Conservation (phyloP, 2,888 invertebrate genomes). For the Caenorhabditis wallacei region DNA sequence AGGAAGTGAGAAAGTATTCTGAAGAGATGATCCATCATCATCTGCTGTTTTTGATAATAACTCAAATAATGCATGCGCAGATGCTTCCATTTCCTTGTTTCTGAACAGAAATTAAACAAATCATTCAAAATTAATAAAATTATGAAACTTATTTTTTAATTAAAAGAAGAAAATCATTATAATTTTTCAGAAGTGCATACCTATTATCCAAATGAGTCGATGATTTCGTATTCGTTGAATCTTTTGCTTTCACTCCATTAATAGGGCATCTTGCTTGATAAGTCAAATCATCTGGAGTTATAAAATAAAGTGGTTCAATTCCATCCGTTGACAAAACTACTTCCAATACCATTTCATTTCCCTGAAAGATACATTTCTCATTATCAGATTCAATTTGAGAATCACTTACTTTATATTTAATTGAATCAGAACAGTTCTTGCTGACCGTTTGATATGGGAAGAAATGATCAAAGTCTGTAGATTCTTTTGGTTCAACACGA, state of each 20-base stretch:
- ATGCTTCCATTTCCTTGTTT: conserved; percentile 73
- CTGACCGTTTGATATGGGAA: conserved; percentile 82
- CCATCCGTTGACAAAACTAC: conserved; percentile 83
- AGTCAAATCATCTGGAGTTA: conserved; percentile 83
- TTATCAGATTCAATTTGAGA: not conserved
- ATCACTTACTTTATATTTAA: conserved; percentile 77
- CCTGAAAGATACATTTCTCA: conserved; percentile 68
- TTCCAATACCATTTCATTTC: conserved; percentile 81
- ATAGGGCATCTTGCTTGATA: conserved; percentile 81
- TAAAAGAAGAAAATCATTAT: not conserved
- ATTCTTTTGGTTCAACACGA: conserved; percentile 81
- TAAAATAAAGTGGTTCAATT: conserved; percentile 83
- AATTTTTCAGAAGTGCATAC: not conserved
- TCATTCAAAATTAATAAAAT: conserved; percentile 33
- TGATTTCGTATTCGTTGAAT: conserved; percentile 38
- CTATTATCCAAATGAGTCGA: conserved; percentile 53
- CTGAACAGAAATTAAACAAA: conserved; percentile 46
- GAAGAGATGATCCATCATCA: conserved; percentile 35
- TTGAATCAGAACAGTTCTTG: conserved; percentile 82
- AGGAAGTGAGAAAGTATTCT: conserved; percentile 50
- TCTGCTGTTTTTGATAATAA: conserved; percentile 67
- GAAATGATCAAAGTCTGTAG: conserved; percentile 78
- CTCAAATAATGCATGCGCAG: conserved; percentile 75
- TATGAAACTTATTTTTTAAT: not conserved
- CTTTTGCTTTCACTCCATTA: conserved; percentile 34